Percentiles rank a stretch among this genome's conserved stretches.
Evolutionary conservation across 2,797 vertebrate genomes (phyloP).

Genomic region (Neostethus bicornis): DNA sequence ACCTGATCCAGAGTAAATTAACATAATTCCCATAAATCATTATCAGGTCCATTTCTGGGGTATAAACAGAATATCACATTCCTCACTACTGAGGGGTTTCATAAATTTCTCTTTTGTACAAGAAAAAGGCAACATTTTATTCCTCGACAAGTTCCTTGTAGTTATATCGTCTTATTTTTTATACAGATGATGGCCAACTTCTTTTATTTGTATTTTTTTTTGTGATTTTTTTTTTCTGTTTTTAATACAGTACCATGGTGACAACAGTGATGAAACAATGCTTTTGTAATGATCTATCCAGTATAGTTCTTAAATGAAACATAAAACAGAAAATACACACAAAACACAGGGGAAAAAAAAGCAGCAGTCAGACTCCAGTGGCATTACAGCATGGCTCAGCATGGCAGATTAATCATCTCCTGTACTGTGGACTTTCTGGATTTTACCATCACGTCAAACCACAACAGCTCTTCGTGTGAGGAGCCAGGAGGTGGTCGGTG

Average conservation of each 20-base stretch:
- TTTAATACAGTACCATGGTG: constrained; percentile 94
- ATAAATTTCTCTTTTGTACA: constrained; percentile 99
- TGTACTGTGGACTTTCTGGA: constrained; percentile 63
- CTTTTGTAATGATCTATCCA: constrained; percentile 79
- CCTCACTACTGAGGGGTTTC: constrained; percentile 92
- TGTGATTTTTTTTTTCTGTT: constrained; percentile 42
- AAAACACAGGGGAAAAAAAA: constrained; percentile 86
- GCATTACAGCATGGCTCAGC: constrained; percentile 95
- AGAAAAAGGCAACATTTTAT: constrained; percentile 98
- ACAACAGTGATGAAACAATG: constrained; percentile 91
- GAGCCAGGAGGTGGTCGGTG: constrained; percentile 50
- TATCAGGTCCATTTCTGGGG: constrained; percentile 92
- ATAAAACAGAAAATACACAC: constrained; percentile 83
- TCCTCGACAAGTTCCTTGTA: constrained; percentile 90
- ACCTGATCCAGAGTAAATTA: constrained; percentile 98
- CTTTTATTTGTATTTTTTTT: constrained; percentile 5
- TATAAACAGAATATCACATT: constrained; percentile 98
- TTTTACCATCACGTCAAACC: constrained; percentile 51
- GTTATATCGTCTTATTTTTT: constrained; percentile 80
- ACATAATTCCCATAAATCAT: constrained; percentile 94
- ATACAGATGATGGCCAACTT: constrained; percentile 87
- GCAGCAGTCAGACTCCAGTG: constrained; percentile 91
- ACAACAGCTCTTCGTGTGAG: constrained; percentile 51
- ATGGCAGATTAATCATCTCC: constrained; percentile 87
- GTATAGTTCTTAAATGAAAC: constrained; percentile 84